Conservation (phyloP, 2,888 invertebrate species). For the Taphrorychus bicolor region DNA sequence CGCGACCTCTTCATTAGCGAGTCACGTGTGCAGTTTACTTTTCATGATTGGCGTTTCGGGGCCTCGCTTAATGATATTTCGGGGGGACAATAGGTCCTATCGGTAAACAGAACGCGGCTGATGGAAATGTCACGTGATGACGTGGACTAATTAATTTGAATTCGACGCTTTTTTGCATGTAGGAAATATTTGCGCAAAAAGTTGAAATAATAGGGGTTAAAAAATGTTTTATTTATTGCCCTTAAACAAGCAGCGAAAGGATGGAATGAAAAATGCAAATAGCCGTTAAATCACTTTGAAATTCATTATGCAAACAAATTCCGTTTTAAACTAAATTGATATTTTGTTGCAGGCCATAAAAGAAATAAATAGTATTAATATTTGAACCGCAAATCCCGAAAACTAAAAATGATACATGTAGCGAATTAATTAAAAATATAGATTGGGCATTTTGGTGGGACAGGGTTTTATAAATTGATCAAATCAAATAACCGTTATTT, state of each 20-base stretch:
- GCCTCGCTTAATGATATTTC: slow-evolving; percentile 22
- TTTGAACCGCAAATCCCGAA: slow-evolving; percentile 29
- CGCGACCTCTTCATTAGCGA: slow-evolving; percentile 54
- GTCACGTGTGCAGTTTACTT: slow-evolving; percentile 49
- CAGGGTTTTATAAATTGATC: slow-evolving; percentile 22
- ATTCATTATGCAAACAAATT: slow-evolving; percentile 35
- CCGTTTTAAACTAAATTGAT: slow-evolving; percentile 37
- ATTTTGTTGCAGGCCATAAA: slow-evolving; percentile 31
- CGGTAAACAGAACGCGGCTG: background rate
- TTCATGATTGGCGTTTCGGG: slow-evolving; percentile 43
- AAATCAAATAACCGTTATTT: slow-evolving; percentile 23
- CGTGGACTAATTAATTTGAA: background rate
- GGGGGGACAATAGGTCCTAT: background rate
- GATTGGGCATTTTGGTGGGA: slow-evolving; percentile 13
- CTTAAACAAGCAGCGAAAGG: slow-evolving; percentile 1
- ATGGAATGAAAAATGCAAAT: slow-evolving; percentile 31
- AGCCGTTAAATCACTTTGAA: slow-evolving; percentile 33
- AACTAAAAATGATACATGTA: slow-evolving; percentile 35
- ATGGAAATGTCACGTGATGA: background rate
- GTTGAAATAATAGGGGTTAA: background rate
- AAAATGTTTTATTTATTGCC: slow-evolving; percentile 21
- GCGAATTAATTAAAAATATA: slow-evolving; percentile 33
- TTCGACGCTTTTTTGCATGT: background rate
- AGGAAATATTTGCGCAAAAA: background rate
- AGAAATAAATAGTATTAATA: slow-evolving; percentile 36